Conservation (phyloP, 1,140 invertebrate species). For the Goniozus legneri region DNA sequence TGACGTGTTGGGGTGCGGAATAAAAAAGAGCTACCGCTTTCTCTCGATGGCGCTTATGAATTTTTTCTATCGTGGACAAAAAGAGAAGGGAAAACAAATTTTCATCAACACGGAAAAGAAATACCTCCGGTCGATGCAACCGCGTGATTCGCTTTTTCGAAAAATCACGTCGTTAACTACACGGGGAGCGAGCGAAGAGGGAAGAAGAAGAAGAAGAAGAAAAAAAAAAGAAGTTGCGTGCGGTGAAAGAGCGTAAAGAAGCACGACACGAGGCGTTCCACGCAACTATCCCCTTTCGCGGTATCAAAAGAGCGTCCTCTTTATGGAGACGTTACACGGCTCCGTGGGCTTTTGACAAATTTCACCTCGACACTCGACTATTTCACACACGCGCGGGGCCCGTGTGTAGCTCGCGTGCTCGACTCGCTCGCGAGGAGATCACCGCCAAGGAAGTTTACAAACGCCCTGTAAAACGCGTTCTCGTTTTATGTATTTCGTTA, state of each 20-base stretch:
- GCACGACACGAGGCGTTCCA: conserved; percentile 8
- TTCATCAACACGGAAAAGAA: no score
- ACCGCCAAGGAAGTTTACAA: conserved; percentile 2
- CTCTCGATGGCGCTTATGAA: no score
- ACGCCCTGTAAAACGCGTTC: conserved; percentile 12
- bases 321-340: conserved; percentile 20
- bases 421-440: conserved; percentile 8
- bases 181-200: background rate
- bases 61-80: no score
- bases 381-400: conserved; percentile 1
- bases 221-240: conserved; percentile 8
- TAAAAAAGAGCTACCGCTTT: no score
- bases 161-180: no score
- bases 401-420: conserved; percentile 12
- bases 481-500: no score
- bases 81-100: no score
- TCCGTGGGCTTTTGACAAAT: conserved; percentile 26
- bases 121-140: no score
- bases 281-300: no score
- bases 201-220: conserved; percentile 6
- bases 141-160: no score
- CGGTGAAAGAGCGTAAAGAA: conserved; percentile 22
- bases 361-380: no score
- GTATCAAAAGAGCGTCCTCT: background rate
- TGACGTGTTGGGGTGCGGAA: conserved; percentile 4